Conservation (phyloP, 2,113 vertebrate species). For the Channa argus region DNA sequence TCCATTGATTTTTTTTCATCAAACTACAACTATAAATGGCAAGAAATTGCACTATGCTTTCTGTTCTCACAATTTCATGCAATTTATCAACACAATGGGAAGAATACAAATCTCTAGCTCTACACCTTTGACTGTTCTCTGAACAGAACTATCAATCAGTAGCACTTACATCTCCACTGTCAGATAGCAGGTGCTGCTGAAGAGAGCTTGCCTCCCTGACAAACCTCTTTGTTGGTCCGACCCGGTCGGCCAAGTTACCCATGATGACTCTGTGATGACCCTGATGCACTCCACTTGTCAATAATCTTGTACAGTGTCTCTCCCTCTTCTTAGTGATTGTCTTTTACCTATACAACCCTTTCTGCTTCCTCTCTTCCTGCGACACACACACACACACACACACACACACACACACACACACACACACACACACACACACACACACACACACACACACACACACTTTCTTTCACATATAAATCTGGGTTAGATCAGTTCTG, state of each 20-base stretch:
- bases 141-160: not conserved
- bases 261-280: conserved; percentile 65
- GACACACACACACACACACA: conserved; percentile 74
- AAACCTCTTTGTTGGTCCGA: conserved; percentile 72
- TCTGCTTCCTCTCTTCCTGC: conserved; percentile 57
- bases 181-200: conserved; percentile 79
- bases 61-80: not conserved
- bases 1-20: not conserved
- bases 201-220: conserved; percentile 71
- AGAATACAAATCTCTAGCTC: not conserved
- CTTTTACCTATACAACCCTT: conserved; percentile 46
- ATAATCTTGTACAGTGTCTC: conserved; percentile 21
- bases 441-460: conserved; percentile 39
- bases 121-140: not conserved
- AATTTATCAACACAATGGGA: not conserved
- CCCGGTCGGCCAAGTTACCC: conserved; percentile 81
- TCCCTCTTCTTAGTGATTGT: conserved; percentile 31
- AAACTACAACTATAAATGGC: not conserved
- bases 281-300: conserved; percentile 30
- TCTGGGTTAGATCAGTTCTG: conserved; percentile 79
- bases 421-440: conserved; percentile 21
- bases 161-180: conserved; percentile 79
- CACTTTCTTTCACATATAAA: conserved; percentile 58
- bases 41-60: not conserved
- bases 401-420: conserved; percentile 38